Conservation (phyloP, 2,113 vertebrate species). For the Thermophis baileyi region DNA sequence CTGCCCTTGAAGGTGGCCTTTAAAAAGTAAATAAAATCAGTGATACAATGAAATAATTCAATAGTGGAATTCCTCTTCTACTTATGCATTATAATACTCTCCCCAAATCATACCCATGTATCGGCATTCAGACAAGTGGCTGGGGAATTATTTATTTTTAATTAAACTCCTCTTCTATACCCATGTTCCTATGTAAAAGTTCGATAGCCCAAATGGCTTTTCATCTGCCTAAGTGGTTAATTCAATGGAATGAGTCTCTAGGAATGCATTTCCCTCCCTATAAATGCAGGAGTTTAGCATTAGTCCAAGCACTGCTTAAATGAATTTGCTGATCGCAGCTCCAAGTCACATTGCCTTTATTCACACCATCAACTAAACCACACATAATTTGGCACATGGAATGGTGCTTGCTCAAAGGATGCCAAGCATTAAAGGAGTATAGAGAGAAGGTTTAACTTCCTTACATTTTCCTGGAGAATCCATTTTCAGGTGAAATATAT, state of each 20-base stretch:
- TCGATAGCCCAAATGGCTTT: conserved; percentile 39
- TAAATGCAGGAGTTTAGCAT: conserved; percentile 46
- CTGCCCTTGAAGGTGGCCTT: neutral
- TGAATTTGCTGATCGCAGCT: conserved; percentile 35
- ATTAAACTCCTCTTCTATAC: conserved; percentile 49
- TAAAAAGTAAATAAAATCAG: neutral
- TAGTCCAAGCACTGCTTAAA: conserved; percentile 36
- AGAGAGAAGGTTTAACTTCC: conserved; percentile 26
- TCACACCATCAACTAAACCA: conserved; percentile 30
- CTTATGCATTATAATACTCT: neutral
- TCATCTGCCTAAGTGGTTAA: conserved; percentile 27
- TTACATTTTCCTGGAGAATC: conserved; percentile 37
- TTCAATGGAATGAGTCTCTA: conserved; percentile 53
- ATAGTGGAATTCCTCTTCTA: neutral
- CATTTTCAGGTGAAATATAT: conserved; percentile 50
- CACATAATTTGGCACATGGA: neutral
- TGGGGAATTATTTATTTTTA: conserved; percentile 50
- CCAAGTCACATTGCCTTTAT: conserved; percentile 16
- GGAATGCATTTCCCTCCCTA: conserved; percentile 44
- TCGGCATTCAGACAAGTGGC: conserved; percentile 7
- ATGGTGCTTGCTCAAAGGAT: conserved; percentile 37
- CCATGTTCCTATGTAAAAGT: conserved; percentile 32
- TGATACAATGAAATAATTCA: neutral
- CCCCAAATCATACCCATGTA: neutral
- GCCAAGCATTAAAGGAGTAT: neutral